Evolutionary conservation across 2,888 invertebrate species (phyloP), one percentile per base, ranked within the genome.

Genomic region (Eupithecia insigniata): DNA sequence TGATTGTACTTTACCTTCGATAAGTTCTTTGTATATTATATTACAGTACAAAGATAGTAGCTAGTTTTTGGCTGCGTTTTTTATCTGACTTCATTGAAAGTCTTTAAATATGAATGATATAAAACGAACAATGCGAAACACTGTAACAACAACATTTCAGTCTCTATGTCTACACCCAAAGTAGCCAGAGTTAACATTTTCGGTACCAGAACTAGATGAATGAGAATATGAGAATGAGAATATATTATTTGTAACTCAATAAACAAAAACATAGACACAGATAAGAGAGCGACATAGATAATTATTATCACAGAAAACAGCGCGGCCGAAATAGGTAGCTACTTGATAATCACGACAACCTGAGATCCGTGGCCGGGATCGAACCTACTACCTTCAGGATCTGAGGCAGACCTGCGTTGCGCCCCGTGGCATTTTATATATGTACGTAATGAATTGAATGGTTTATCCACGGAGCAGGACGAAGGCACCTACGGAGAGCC

Each of bases 401-500:
- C 51, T 51, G 22, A 22, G 51, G 43, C 10, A 10, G 46, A 10
- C n/a, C 51, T 51, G 10, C 51, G 51, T 26, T 4, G 22, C 22
- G 22, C 51, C 22, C 12, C 26, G 26, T 26, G 2, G 55, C 22
- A 22, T 1, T 26, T 14, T 14, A 12, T 14, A 55, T 32, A 32
- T 0, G 16, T 32, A 32, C 1, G 16, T 30, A 32, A 22, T 14
- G 36, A 64, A 36, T 34, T 36, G 36, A 22, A 14, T 36, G 60
- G 36, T 34, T 14, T 22, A 64, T 43, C 28, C 43, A 26, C n/a
- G 34, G 39, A 30, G 22, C 36, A 46, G 46, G 46, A 7, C 61
- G 22, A 34, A 16, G 51, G 14, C 70, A 74, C 69, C 74, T 74
- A 68, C 69, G 26, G 61, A 74, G 43, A 71, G 74, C 69, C 62